phyloP scores from a whole-genome alignment of 1,140 invertebrate genomes.

The Nasonia giraulti region DNA sequence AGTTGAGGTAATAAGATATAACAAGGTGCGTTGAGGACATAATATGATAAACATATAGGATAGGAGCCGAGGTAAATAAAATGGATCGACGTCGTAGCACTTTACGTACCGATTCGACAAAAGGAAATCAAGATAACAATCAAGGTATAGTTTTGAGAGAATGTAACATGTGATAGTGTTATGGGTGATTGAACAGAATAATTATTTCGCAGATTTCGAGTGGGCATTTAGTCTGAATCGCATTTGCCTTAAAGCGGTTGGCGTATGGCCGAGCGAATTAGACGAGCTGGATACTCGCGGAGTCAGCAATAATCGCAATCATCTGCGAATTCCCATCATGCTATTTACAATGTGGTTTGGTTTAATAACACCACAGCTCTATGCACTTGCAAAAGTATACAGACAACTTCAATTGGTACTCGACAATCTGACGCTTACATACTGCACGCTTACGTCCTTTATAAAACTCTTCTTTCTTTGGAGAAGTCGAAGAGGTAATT shows the following conservation, averaged over 20 bases:
- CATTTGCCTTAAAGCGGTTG: neutral
- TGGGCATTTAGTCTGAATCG: slow-evolving; percentile 43
- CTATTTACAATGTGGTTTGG: neutral
- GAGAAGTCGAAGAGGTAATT: slow-evolving; percentile 10
- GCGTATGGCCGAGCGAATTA: slow-evolving; percentile 15
- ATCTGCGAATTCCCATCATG: slow-evolving; percentile 4
- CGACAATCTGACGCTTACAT: slow-evolving; percentile 21
- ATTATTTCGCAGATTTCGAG: neutral
- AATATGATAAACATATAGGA: too few species aligned
- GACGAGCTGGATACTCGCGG: too few species aligned
- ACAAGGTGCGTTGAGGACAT: too few species aligned
- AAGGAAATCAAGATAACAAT: too few species aligned
- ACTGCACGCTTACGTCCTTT: neutral
- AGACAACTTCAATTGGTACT: neutral
- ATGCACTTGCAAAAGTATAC: neutral
- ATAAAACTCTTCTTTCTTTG: slow-evolving; percentile 32
- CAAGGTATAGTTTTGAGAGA: too few species aligned
- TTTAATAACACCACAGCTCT: slow-evolving; percentile 9
- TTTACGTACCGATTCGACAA: too few species aligned
- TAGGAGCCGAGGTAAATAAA: too few species aligned
- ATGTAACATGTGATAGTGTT: too few species aligned
- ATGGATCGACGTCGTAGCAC: too few species aligned
- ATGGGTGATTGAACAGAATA: too few species aligned
- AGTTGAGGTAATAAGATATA: too few species aligned
- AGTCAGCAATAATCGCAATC: too few species aligned